Evolutionary conservation across 2,797 vertebrate species (phyloP).

Genomic region (Scolopax bukidnonensis): DNA sequence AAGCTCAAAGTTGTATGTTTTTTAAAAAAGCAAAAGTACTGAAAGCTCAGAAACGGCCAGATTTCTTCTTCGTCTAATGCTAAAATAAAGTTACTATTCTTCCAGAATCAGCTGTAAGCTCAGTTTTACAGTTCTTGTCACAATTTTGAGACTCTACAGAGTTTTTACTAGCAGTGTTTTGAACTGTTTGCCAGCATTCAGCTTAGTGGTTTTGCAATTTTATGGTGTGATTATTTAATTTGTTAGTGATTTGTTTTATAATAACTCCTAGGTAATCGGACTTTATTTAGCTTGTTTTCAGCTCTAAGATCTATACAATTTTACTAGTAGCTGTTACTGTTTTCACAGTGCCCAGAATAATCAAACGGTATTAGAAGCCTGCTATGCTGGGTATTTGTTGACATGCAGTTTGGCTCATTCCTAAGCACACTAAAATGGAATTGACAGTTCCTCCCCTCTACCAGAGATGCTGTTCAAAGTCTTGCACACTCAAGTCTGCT

Average conservation of each 20-base stretch:
- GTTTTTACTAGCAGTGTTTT: background rate
- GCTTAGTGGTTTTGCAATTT: background rate
- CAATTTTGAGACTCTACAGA: background rate
- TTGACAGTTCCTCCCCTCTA: background rate
- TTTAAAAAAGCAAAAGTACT: background rate
- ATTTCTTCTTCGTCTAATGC: background rate
- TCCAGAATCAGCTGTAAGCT: background rate
- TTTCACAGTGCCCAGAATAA: background rate
- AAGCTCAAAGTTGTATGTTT: background rate
- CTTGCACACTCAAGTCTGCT: background rate
- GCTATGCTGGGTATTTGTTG: too few species aligned
- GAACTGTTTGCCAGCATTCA: background rate
- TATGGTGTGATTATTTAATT: background rate
- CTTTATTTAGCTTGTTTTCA: background rate
- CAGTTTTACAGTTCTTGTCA: background rate
- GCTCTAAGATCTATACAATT: background rate
- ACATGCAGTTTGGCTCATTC: background rate
- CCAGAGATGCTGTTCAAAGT: background rate
- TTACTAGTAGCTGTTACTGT: background rate
- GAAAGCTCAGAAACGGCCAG: background rate
- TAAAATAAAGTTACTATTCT: background rate
- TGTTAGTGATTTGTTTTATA: background rate
- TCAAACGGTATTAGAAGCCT: background rate
- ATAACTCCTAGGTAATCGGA: background rate
- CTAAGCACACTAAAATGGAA: background rate